phyloP scores from a whole-genome alignment of 2,113 vertebrate genomes.

The Arothron firmamentum region DNA sequence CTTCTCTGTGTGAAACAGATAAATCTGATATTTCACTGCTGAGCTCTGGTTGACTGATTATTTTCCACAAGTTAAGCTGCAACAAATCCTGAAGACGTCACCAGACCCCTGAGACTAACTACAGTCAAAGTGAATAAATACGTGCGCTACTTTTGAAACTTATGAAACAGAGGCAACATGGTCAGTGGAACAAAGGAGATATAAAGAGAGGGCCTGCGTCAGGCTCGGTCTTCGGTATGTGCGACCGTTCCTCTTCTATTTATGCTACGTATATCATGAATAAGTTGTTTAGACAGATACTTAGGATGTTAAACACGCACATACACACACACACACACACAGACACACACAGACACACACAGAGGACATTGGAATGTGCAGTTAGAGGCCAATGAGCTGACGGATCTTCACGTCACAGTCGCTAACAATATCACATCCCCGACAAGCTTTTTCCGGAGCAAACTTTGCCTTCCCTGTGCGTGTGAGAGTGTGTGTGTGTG shows the following conservation, averaged over 20 bases:
- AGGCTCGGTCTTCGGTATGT: no score
- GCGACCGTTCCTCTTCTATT: no score
- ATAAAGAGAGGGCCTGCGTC: not conserved
- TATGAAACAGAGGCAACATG: not conserved
- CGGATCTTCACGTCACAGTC: constrained; percentile 8
- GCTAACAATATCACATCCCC: constrained; percentile 16
- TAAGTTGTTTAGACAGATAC: constrained; percentile 23
- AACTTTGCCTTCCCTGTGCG: constrained; percentile 6
- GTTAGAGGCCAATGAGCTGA: constrained; percentile 8
- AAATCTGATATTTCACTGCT: no score
- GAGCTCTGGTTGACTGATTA: no score
- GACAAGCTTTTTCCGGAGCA: constrained; percentile 14
- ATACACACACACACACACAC: constrained; percentile 2
- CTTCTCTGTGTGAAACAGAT: no score
- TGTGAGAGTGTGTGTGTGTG: no score
- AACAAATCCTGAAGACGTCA: not conserved
- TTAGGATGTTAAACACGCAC: constrained; percentile 22
- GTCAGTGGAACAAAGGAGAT: not conserved
- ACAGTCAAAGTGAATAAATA: no score
- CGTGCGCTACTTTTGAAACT: not conserved
- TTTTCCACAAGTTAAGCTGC: no score
- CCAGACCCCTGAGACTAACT: not conserved
- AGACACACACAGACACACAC: not conserved
- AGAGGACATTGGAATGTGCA: constrained; percentile 3
- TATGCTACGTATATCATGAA: constrained; percentile 10